Conservation (phyloP, 2,797 vertebrate species). For the Micromesistius poutassou region DNA sequence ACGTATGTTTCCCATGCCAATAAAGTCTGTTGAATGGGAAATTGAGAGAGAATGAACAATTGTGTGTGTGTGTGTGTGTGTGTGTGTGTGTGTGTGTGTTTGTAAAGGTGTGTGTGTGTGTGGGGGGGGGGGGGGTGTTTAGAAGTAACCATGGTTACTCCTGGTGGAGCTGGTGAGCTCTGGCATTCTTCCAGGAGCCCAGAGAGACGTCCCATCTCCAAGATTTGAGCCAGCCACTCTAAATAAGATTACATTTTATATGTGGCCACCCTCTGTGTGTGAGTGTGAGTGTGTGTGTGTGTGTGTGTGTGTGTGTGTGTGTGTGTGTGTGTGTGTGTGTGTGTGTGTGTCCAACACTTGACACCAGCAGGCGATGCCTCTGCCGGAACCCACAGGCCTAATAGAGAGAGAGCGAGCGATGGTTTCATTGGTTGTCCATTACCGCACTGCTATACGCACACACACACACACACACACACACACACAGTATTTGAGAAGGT, state of each 20-base stretch:
- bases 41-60: background rate
- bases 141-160: conserved; percentile 30
- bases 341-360: conserved; percentile 12
- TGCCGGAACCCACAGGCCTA: background rate
- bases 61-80: background rate
- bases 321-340: conserved; percentile 12
- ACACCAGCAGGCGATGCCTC: background rate
- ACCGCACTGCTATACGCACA: background rate
- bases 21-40: background rate
- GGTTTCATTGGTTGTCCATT: too few species aligned
- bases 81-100: background rate
- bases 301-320: conserved; percentile 14
- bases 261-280: conserved; percentile 14
- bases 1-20: background rate
- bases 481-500: too few species aligned
- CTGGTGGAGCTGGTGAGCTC: conserved; percentile 35
- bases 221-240: conserved; percentile 43
- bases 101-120: background rate
- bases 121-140: background rate
- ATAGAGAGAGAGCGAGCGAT: too few species aligned
- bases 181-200: conserved; percentile 51
- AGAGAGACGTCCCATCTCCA: conserved; percentile 43
- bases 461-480: too few species aligned
- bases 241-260: conserved; percentile 36
- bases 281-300: conserved; percentile 8